Conservation (phyloP, 1,140 invertebrate genomes). For the Lasioglossum albipes region DNA sequence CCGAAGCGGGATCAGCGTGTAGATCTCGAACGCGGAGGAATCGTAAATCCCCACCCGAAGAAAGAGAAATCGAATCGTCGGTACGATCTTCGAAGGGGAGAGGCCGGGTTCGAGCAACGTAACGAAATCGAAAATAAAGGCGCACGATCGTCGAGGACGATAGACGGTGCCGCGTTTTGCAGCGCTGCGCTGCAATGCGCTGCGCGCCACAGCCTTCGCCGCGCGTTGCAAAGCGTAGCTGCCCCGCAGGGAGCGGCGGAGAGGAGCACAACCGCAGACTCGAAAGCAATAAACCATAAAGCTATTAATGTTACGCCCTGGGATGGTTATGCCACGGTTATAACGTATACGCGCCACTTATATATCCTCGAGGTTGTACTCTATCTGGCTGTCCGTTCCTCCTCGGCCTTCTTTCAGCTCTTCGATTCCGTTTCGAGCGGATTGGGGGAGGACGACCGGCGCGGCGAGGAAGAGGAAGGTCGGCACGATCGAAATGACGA, state of each 20-base stretch:
- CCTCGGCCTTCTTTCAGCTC: constrained; percentile 33
- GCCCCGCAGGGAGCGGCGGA: constrained; percentile 64
- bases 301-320: constrained; percentile 75
- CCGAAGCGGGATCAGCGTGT: background rate
- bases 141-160: constrained; percentile 22
- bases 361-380: constrained; percentile 56
- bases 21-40: background rate
- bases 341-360: constrained; percentile 64
- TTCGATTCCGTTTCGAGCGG: constrained; percentile 48
- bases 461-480: background rate
- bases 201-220: background rate
- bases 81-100: background rate
- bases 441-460: background rate
- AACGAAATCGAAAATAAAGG: constrained; percentile 39
- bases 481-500: constrained; percentile 30
- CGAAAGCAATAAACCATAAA: constrained; percentile 76
- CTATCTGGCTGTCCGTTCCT: constrained; percentile 24
- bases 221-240: background rate
- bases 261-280: constrained; percentile 72
- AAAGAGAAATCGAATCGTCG: background rate
- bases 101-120: background rate
- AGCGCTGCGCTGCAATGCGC: background rate
- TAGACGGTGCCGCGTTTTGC: constrained; percentile 23
- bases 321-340: constrained; percentile 68
- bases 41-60: background rate